Evolutionary conservation across 2,888 invertebrate species (phyloP), one percentile per base, ranked within the genome.

Genomic region (Brachyopa scutellaris): DNA sequence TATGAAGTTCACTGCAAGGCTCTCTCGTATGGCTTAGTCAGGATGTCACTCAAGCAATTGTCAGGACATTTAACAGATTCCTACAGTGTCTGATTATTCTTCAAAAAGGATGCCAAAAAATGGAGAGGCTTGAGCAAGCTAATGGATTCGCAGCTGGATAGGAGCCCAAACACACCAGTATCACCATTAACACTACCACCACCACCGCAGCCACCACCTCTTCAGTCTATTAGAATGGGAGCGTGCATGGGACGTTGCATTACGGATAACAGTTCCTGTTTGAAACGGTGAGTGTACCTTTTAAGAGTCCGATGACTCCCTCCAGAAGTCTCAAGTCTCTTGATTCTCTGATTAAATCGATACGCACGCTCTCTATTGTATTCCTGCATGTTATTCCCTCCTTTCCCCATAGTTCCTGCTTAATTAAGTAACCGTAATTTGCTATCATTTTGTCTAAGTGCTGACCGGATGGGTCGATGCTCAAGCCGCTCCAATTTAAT

Each of bases 201-300:
- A 21, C 61, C 8, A 49, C 17, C 21, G 23, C 0, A 17, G 11
- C 23, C 49, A 40, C 7, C 45, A 13, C 29, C 55, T 33, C 15
- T 6, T n/a, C 6, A 15, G 26, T 13, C 36, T 29, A 33, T 19
- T 21, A 84, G 53, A 66, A 86, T 86, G 86, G 86, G 86, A 57
- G 85, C 85, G 69, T 86, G 86, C 70, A 85, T 86, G 61, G 86
- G 86, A 62, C 85, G 83, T 79, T 86, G 86, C 73, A 84, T 86
- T 84, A 70, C 85, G 55, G 72, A 83, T 42, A 83, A 73, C 57
- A 78, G 83, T 73, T 83, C 83, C 73, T 83, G 83, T 51, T 47
- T 83, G 51, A 77, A 78, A 62, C 80, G 84, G 85, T 85, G 80
- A 84, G 85, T 85, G 21, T 53, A 38, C 40, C 51, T 51, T 11